These are phyloP conservation scores for Ferrisia virgata DNA, from an alignment of 2,888 invertebrate genomes.

Conservation along the genomic window DNA sequence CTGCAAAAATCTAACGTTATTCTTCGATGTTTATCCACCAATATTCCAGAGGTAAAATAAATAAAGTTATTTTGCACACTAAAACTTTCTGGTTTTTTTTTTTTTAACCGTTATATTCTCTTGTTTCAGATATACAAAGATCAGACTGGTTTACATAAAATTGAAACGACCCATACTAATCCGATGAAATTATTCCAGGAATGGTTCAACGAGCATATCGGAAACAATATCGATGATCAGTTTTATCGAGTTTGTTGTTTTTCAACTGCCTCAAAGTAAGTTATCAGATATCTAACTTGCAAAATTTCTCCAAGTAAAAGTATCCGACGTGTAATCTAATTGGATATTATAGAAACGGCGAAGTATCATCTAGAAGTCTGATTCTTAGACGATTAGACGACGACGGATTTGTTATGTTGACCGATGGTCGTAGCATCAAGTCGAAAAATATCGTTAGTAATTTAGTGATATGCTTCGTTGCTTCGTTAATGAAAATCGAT, in stretches of 20 bases:
- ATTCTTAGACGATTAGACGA: conserved; percentile 55
- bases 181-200: conserved; percentile 56
- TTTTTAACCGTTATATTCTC: background rate
- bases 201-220: conserved; percentile 54
- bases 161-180: conserved; percentile 53
- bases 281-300: background rate
- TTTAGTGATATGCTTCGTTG: background rate
- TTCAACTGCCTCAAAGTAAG: conserved; percentile 55
- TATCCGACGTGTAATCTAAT: background rate
- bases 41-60: background rate
- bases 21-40: background rate
- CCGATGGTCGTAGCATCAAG: conserved; percentile 56
- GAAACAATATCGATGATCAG: conserved; percentile 48
- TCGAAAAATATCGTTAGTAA: conserved; percentile 54
- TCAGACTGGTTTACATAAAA: conserved; percentile 51
- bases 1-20: background rate
- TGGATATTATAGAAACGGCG: conserved; percentile 53
- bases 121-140: background rate
- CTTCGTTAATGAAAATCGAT: too few species aligned
- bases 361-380: conserved; percentile 54
- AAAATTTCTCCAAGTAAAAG: too few species aligned
- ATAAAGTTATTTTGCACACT: background rate
- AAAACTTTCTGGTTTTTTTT: background rate
- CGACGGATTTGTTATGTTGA: conserved; percentile 56
- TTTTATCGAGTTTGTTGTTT: conserved; percentile 53